A percentile compares a stretch with the other conserved stretches of the same genome.
Evolutionary conservation across 2,113 vertebrate genomes (phyloP).

Genomic region (Genyomyrus donnyi): DNA sequence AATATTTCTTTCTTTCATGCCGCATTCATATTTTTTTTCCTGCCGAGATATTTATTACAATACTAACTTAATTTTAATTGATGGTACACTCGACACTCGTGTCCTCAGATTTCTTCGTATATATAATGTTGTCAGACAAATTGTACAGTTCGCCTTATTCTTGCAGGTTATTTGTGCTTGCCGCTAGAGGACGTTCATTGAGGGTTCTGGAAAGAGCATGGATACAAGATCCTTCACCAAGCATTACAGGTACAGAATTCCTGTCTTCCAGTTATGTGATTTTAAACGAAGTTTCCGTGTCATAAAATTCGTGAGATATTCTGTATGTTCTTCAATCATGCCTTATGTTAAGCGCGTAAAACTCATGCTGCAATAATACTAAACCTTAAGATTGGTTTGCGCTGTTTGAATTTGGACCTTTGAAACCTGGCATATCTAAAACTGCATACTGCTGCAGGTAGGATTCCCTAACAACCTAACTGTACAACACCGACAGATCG

Average conservation of each 20-base stretch:
- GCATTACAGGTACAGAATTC: constrained; percentile 34
- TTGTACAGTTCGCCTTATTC: background rate
- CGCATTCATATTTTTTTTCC: background rate
- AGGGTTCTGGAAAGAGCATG: constrained; percentile 39
- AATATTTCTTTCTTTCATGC: background rate
- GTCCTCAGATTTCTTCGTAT: background rate
- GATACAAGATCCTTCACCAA: constrained; percentile 23
- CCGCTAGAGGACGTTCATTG: constrained; percentile 22
- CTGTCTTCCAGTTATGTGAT: background rate
- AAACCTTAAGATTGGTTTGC: background rate
- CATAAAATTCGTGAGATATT: background rate
- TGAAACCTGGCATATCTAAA: background rate
- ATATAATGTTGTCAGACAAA: background rate
- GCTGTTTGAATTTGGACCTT: background rate
- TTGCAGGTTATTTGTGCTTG: constrained; percentile 32
- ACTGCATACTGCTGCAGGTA: background rate
- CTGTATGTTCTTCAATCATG: background rate
- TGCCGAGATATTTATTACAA: background rate
- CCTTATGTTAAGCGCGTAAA: background rate
- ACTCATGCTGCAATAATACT: background rate
- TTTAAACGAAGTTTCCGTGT: background rate
- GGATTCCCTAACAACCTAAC: background rate
- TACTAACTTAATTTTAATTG: background rate
- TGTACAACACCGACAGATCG: no score
- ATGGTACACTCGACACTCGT: background rate